phyloP scores from a whole-genome alignment of 2,888 invertebrate genomes.

The Notodonta dromedarius region DNA sequence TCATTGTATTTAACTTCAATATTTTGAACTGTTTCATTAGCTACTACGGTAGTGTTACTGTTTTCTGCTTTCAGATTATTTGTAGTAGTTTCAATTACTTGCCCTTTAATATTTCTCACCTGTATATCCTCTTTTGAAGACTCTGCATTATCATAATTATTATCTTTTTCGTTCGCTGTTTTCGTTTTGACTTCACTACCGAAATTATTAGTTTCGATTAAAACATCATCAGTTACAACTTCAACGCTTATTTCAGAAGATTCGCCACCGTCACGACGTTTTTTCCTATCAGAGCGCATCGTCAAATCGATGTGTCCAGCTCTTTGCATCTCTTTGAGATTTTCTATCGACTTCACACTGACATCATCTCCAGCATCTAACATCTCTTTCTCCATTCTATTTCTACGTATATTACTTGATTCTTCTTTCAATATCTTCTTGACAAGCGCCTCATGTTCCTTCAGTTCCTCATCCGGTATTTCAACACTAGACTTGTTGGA shows the following conservation, averaged over 20 bases:
- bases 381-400: constrained; percentile 13
- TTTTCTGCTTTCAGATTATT: constrained; percentile 13
- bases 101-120: constrained; percentile 15
- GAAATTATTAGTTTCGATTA: not conserved
- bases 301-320: constrained; percentile 33
- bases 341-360: constrained; percentile 24
- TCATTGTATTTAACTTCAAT: not conserved
- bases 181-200: constrained; percentile 9
- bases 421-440: constrained; percentile 60
- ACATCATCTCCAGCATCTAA: constrained; percentile 14
- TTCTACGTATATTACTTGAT: constrained; percentile 41
- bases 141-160: constrained; percentile 9
- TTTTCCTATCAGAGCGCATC: constrained; percentile 23
- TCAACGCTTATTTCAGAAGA: not conserved
- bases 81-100: not conserved
- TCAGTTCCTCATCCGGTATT: constrained; percentile 52
- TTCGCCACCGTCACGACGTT: constrained; percentile 14
- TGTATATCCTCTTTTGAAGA: constrained; percentile 26
- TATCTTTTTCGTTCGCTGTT: constrained; percentile 5
- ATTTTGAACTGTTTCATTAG: not conserved
- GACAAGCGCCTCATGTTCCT: constrained; percentile 57
- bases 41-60: not conserved
- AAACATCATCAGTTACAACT: constrained; percentile 1
- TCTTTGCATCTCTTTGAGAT: constrained; percentile 13
- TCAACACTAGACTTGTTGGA: constrained; percentile 42